These are phyloP conservation scores for Microdon myrmicae DNA, from an alignment of 2,888 invertebrate species.

Conservation along the genomic window DNA sequence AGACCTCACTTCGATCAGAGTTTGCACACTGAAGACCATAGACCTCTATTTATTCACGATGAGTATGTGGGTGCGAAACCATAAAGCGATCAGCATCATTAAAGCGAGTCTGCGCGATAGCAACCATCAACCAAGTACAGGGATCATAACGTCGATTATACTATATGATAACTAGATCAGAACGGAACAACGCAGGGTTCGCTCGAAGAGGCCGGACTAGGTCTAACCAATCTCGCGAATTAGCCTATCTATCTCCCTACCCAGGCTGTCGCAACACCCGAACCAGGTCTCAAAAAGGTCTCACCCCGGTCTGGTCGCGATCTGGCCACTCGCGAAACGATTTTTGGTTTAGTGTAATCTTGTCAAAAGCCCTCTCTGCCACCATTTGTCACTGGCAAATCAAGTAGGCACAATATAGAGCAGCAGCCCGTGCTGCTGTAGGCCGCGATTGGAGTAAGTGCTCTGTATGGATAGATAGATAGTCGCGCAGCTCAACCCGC, in stretches of 20 bases:
- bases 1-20: no score
- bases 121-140: slow-evolving; percentile 16
- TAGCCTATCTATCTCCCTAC: no score
- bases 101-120: slow-evolving; percentile 10
- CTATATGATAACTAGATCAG: slow-evolving; percentile 50
- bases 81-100: slow-evolving; percentile 51
- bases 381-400: slow-evolving; percentile 47
- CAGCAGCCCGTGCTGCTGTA: slow-evolving; percentile 15
- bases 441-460: slow-evolving; percentile 26
- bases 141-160: slow-evolving; percentile 50
- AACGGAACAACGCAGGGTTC: slow-evolving; percentile 21
- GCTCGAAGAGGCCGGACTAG: slow-evolving; percentile 15
- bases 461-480: slow-evolving; percentile 6
- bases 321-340: slow-evolving; percentile 25
- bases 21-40: no score
- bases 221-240: no score
- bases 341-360: slow-evolving; percentile 48
- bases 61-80: slow-evolving; percentile 47
- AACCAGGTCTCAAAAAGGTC: slow-evolving; percentile 13
- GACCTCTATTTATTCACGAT: slow-evolving; percentile 41
- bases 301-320: background rate
- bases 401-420: slow-evolving; percentile 48
- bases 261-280: no score
- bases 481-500: slow-evolving; percentile 13
- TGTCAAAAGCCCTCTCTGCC: slow-evolving; percentile 42